A percentile compares a stretch with the other conserved stretches of the same genome.
phyloP scores from a whole-genome alignment of 2,797 vertebrate genomes.

The Buphagus erythrorhynchus region DNA sequence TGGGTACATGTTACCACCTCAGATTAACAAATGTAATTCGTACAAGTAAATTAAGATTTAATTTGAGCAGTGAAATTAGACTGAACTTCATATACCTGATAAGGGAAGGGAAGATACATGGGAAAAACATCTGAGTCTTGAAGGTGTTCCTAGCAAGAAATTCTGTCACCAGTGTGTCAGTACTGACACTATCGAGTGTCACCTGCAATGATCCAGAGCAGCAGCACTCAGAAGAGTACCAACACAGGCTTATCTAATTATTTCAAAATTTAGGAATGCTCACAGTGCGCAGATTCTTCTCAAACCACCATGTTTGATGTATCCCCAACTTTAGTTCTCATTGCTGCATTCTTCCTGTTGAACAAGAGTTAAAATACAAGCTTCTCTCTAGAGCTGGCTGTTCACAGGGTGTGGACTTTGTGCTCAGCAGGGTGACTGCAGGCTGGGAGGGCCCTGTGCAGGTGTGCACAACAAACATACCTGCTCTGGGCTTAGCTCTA shows the following conservation, averaged over 20 bases:
- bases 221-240: not conserved
- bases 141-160: not conserved
- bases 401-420: not conserved
- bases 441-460: not conserved
- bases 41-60: not conserved
- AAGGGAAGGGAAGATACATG: not conserved
- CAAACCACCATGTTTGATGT: rapidly evolving
- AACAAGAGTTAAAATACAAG: not conserved
- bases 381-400: not conserved
- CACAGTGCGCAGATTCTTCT: not conserved
- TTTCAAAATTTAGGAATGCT: not conserved
- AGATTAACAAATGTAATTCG: not conserved
- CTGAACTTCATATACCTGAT: not conserved
- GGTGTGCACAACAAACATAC: not conserved
- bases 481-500: not conserved
- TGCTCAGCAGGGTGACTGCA: not conserved
- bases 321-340: not conserved
- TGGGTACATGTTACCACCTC: not conserved
- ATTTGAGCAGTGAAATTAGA: not conserved
- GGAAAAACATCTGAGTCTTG: not conserved
- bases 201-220: not conserved
- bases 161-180: not conserved
- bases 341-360: not conserved
- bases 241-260: not conserved
- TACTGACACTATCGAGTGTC: not conserved